Evolutionary conservation across 2,113 vertebrate species (phyloP), one percentile per base, ranked within the genome.

Genomic region (Rhadina sibilatrix): DNA sequence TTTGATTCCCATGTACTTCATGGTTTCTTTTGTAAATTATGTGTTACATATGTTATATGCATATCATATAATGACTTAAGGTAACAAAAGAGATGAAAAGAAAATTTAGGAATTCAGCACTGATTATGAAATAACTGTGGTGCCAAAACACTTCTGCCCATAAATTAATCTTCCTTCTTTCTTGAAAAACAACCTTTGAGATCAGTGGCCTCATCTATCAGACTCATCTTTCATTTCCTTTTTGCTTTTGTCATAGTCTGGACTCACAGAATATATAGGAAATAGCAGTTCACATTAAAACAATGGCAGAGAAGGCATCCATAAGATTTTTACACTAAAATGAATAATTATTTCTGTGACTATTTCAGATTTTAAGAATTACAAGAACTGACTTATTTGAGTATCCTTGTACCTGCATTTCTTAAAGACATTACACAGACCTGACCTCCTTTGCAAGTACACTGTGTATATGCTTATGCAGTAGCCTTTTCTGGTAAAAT

Each of bases 161-260:
- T 65, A 83, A 92, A 91, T 30, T 87, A 76, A 85, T 24, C 31
- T 87, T 88, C 37, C 16, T 86, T 96, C 17, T 65, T 90, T 84
- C 54, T 56, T 56, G 19, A 85, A 89, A 82, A 84, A 49, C 3
- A 81, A 5, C 15, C 21, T 91, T 60, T 82, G 61, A 83, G 30
- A 83, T 72, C 56, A 17, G 3, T 44, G 71, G 21, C 25, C 38
- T 79, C 40, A 80, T 96, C 69, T 92, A 93, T 97, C 96, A 89
- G 50, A 18, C 14, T 64, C 49, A 93, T 92, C 85, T 97, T 97
- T 97, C 76, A 96, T 97, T 97, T 98, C 90, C 80, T 81, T 95
- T 98, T 96, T 91, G 46, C 27, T 68, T 86, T 91, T 96, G 89
- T 95, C 33, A 37, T 27, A 40, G 50, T 38, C 77, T 78, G 31